Base-by-base conservation (phyloP, 2,797 vertebrate species). In the Pseudotriccus pelzelni region DNA sequence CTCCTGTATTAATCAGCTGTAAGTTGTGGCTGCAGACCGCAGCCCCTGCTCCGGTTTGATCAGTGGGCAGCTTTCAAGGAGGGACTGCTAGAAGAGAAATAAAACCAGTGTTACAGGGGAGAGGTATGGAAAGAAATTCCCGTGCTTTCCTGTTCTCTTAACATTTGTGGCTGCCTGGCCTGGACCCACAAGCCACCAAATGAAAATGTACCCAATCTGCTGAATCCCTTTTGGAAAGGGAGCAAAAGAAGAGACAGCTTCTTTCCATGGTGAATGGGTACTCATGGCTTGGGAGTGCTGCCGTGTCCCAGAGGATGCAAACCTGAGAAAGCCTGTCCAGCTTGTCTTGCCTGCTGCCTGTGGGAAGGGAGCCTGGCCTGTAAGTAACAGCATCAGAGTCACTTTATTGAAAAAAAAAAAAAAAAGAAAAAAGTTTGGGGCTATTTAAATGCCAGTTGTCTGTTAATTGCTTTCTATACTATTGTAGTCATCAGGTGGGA, bases 291-390 rank as follows among this genome's bases (percentile, higher is more conserved):
- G 67, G 50, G n/a, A 43, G 37, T 21, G 22, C 53, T 87, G 39
- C 39, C 1, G 0, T 50, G n/a, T 56, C 55, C 62, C 18, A 56
- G 39, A 69, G 43, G 14, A 41, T 60, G 32, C 47, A 63, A 52
- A 75, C 43, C 34, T 5, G 2, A 66, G 27, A 10, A 4, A 41
- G 34, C 39, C 21, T 1, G 0, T 44, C 34, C 2, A 5, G 20
- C 39, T 80, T 77, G 39, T 47, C 27, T 70, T 70, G 37, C 17
- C 27, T 41, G 7, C 37, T 68, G 14, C 46, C 59, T 37, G 9
- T 49, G 56, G 25, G 44, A 79, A 50, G 27, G 47, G n/a, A 67
- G 17, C n/a, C 47, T 79, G 52, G 14, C 16, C 36, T 83, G 4
- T 4, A 1, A 46, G 23, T 58, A 77, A 58, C 41, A 43, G 24